Base-by-base conservation (phyloP, 2,113 vertebrate genomes). In the Sisor rabdophorus region DNA sequence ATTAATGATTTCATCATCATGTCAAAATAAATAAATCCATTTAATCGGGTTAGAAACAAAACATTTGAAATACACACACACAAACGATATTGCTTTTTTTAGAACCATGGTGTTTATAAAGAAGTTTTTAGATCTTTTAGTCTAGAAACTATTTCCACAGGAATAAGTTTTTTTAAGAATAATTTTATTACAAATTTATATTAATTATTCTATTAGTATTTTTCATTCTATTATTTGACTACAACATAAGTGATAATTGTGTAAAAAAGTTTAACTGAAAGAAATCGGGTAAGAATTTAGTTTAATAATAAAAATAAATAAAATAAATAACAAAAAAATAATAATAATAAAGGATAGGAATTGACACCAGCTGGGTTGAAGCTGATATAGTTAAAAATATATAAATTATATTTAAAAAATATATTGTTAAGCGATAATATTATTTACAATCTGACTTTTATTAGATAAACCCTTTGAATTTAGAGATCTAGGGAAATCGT, bases 1-100 rank as follows among this genome's bases (percentile, higher is more conserved):
- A 90, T 90, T 90, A 92, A 92, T 87, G 89, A 90, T 91, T 93
- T 91, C 88, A 91, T 93, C 91, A 91, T 85, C 78, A 64, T 79
- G 84, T 88, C 59, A 86, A 80, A 80, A 82, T 7, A 86, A 78
- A 82, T 85, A 86, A 78, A 83, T 84, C 84, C 71, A 78, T 83
- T n/a, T 73, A 59, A 24, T 52, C 16, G 28, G 32, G 17, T 11
- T 19, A n/a, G 26, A 10, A 71, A 78, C 28, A 72, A 19, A n/a
- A 71, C 44, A 69, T 76, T 60, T 77, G 80, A 81, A 30, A 85
- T 53, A 58, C 53, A 65, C 4, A 53, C 40, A 36, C 58, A 47
- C 19, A 67, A 75, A 59, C 63, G 68, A 13, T 20, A 69, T 53
- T 28, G 47, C 72, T 61, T 17, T 40, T 63, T 36, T 47, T 13